Conservation (phyloP, 2,113 vertebrate genomes). For the Tonatia bakeri region DNA sequence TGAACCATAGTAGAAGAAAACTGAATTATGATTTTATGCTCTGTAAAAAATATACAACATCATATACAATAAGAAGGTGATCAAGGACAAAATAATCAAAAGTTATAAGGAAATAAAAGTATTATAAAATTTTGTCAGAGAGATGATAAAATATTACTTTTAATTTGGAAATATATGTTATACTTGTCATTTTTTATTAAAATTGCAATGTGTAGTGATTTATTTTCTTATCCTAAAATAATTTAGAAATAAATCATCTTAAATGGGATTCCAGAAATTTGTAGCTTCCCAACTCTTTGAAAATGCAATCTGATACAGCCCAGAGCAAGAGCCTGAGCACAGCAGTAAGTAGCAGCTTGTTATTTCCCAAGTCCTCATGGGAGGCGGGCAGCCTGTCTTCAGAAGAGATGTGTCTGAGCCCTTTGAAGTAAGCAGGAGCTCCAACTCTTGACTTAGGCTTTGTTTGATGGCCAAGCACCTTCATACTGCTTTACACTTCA, state of each 20-base stretch:
- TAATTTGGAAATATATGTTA: neutral
- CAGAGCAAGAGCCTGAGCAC: neutral
- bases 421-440: neutral
- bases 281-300: neutral
- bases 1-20: neutral
- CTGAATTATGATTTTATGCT: neutral
- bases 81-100: neutral
- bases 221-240: neutral
- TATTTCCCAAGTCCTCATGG: too few relatives aligned
- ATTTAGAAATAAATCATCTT: neutral
- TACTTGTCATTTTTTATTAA: neutral
- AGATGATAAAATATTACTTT: neutral
- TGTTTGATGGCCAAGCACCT: neutral
- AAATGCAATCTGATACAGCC: accelerated
- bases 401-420: neutral
- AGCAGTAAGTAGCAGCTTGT: accelerated
- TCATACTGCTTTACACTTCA: neutral
- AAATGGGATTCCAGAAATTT: neutral
- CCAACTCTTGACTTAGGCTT: neutral
- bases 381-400: accelerated
- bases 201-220: neutral
- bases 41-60: neutral
- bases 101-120: neutral
- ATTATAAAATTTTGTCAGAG: neutral
- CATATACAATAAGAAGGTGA: neutral